Evolutionary conservation across 2,888 invertebrate genomes (phyloP).

Genomic region (Falcaria lacertinaria): DNA sequence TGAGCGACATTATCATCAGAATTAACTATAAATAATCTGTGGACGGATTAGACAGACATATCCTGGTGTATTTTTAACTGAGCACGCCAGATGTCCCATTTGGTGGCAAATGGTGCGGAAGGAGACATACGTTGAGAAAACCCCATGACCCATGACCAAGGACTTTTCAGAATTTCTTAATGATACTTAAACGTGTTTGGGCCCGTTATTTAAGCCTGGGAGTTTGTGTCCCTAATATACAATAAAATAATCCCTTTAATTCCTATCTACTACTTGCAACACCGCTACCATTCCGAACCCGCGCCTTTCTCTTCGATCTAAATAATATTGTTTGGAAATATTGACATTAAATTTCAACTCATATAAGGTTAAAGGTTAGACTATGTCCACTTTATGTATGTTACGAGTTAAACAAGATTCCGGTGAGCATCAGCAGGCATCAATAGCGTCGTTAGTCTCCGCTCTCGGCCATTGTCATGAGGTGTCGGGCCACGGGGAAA

Average conservation of each 20-base stretch:
- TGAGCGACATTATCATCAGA: slow-evolving; percentile 7
- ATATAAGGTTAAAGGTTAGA: too few species aligned
- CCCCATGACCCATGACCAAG: neutral
- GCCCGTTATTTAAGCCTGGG: too few species aligned
- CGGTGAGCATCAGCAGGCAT: slow-evolving; percentile 8
- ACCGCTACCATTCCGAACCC: too few species aligned
- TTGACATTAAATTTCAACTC: too few species aligned
- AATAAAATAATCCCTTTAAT: too few species aligned
- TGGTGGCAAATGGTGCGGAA: neutral
- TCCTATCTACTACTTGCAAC: too few species aligned
- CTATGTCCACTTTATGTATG: neutral
- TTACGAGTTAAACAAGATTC: neutral
- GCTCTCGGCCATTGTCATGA: slow-evolving; percentile 43
- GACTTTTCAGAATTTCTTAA: neutral
- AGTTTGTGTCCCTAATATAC: too few species aligned
- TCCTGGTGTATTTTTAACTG: neutral
- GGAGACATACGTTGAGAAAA: neutral
- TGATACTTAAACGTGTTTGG: too few species aligned
- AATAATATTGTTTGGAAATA: too few species aligned
- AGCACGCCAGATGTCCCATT: neutral
- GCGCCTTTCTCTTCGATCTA: too few species aligned
- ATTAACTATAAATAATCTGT: slow-evolving; percentile 4
- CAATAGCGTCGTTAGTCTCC: slow-evolving; percentile 19
- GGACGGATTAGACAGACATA: neutral
- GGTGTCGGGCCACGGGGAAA: slow-evolving; percentile 51